These are phyloP conservation scores for Tauraco hartlaubi DNA, from an alignment of 2,797 vertebrate genomes.

Conservation along the genomic window DNA sequence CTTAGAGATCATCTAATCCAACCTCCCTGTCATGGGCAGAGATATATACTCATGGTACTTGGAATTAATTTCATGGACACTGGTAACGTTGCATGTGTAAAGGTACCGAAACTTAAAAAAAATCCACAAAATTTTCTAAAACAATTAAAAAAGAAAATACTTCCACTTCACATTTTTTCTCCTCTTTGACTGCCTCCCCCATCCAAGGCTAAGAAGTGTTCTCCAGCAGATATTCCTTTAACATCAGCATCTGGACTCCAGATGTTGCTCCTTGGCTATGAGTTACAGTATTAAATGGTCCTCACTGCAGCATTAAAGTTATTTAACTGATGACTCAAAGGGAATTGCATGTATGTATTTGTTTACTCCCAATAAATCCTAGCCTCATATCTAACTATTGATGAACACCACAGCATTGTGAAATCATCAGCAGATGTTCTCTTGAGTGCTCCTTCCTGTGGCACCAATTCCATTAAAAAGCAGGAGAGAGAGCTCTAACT, in stretches of 20 bases:
- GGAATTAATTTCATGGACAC: background rate
- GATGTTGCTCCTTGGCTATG: constrained; percentile 7
- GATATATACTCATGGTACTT: background rate
- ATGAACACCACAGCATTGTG: background rate
- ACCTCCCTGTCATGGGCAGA: background rate
- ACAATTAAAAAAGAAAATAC: background rate
- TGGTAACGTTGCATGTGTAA: background rate
- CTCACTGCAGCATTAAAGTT: background rate
- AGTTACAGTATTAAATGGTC: background rate
- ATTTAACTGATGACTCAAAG: background rate
- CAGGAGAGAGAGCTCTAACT: background rate
- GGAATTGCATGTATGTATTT: background rate
- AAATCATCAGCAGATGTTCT: background rate
- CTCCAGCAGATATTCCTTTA: background rate
- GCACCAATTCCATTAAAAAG: background rate
- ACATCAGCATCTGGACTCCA: constrained; percentile 3
- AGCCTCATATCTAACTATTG: background rate
- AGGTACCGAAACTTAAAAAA: background rate
- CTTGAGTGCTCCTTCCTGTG: background rate
- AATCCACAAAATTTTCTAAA: background rate
- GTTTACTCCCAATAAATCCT: background rate
- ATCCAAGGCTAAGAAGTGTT: background rate
- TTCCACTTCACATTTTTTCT: background rate
- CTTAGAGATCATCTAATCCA: too few relatives aligned
- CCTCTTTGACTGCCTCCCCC: background rate